These are phyloP conservation scores for Unio delphinus DNA, from an alignment of 2,888 invertebrate species.

Conservation along the genomic window DNA sequence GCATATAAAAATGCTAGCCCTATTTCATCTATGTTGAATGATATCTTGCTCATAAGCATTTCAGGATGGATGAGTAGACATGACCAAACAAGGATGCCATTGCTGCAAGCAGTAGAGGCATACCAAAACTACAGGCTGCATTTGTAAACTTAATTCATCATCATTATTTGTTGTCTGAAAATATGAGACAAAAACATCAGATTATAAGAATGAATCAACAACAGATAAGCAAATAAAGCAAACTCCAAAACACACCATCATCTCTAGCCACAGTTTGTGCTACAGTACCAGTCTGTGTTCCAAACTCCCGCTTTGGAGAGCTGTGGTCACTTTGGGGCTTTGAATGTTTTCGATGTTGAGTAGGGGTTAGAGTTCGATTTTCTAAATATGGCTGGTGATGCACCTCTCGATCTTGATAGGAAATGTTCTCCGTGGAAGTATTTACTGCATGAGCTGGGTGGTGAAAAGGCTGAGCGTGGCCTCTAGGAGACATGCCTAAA, in stretches of 20 bases:
- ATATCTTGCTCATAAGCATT: too few species aligned
- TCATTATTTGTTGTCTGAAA: too few species aligned
- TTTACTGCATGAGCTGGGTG: slow-evolving; percentile 3
- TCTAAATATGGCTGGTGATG: slow-evolving; percentile 56
- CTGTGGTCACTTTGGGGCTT: slow-evolving; percentile 36
- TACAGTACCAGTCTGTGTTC: slow-evolving; percentile 61
- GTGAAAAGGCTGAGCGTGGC: slow-evolving; percentile 4
- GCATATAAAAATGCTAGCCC: too few species aligned
- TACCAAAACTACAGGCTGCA: too few species aligned
- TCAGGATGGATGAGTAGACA: too few species aligned
- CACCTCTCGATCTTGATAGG: slow-evolving; percentile 1
- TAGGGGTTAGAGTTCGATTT: slow-evolving; percentile 76
- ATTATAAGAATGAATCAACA: too few species aligned
- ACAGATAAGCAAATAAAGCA: too few species aligned
- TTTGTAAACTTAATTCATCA: too few species aligned
- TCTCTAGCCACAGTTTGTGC: slow-evolving; percentile 22
- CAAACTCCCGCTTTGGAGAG: slow-evolving; percentile 60
- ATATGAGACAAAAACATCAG: too few species aligned
- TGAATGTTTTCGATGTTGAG: slow-evolving; percentile 70
- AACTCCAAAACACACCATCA: slow-evolving; percentile 36
- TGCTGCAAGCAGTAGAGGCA: too few species aligned
- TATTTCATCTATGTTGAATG: too few species aligned
- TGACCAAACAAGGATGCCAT: too few species aligned
- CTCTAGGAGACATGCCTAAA: not conserved
- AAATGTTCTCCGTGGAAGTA: not conserved